A percentile compares a stretch with the other conserved stretches of the same genome.
Evolutionary conservation across 53 echinoderm and acorn worm genomes (phyloP).

Genomic region (Astropecten irregularis): DNA sequence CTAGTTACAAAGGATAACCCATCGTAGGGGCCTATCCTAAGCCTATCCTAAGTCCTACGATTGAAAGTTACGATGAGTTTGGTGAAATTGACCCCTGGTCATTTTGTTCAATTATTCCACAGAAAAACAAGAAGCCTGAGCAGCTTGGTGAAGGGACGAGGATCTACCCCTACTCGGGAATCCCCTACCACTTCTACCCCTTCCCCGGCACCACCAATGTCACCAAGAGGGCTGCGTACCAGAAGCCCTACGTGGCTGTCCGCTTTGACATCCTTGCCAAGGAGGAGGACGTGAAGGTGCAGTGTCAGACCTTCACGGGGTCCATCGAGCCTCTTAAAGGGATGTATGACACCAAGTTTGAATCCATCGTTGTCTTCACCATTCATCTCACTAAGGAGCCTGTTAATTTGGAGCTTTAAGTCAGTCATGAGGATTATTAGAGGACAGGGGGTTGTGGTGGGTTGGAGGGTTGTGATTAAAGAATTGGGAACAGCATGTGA

Average conservation of each 20-base stretch:
- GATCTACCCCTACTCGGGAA: slow-evolving; percentile 58
- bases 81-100: too few relatives aligned
- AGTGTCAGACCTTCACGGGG: slow-evolving; percentile 68
- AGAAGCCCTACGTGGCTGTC: slow-evolving; percentile 67
- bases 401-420: slow-evolving; percentile 8
- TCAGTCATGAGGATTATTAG: not conserved
- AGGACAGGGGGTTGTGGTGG: not conserved
- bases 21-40: too few relatives aligned
- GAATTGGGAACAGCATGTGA: too few relatives aligned
- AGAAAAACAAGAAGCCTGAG: slow-evolving; percentile 61
- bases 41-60: too few relatives aligned
- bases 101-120: slow-evolving; percentile 6
- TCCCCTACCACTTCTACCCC: slow-evolving; percentile 72
- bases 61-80: too few relatives aligned
- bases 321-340: slow-evolving; percentile 68
- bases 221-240: slow-evolving; percentile 41
- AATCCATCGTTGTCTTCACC: slow-evolving; percentile 36
- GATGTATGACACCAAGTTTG: slow-evolving; percentile 64
- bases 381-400: slow-evolving; percentile 36
- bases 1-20: too few relatives aligned
- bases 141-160: slow-evolving; percentile 42
- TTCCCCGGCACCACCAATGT: slow-evolving; percentile 54
- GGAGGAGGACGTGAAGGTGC: slow-evolving; percentile 56
- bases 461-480: too few relatives aligned
- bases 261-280: slow-evolving; percentile 39